These are phyloP conservation scores for Forbesichthys papilliferus DNA, from an alignment of 2,113 vertebrate species.

Conservation along the genomic window DNA sequence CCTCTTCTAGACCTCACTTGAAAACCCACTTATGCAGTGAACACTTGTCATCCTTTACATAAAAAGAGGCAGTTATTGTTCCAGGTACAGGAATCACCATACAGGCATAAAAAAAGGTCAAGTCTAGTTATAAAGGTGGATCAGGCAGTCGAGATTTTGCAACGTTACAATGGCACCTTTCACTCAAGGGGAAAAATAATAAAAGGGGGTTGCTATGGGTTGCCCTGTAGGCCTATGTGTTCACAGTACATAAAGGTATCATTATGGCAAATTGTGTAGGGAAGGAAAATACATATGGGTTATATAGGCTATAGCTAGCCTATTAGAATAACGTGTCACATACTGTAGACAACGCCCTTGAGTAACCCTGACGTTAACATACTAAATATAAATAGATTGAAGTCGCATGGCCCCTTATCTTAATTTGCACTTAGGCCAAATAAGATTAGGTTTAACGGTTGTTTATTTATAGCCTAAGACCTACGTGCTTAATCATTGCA, in stretches of 20 bases:
- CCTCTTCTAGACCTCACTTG: too few relatives aligned
- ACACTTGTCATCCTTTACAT: too few relatives aligned
- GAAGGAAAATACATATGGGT: constrained; percentile 14
- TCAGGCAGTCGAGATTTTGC: constrained; percentile 31
- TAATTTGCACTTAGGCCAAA: constrained; percentile 47
- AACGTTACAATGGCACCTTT: constrained; percentile 59
- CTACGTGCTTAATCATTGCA: background rate
- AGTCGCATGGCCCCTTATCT: constrained; percentile 31
- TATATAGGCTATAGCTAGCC: background rate
- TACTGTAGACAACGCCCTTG: constrained; percentile 29
- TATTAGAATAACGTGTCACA: constrained; percentile 4
- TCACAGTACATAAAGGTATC: constrained; percentile 44
- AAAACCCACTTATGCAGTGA: too few relatives aligned
- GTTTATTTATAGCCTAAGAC: constrained; percentile 37
- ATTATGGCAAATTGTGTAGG: constrained; percentile 39
- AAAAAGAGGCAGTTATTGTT: too few relatives aligned
- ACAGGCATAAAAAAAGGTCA: background rate
- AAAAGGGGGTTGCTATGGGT: constrained; percentile 8
- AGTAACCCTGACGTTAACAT: constrained; percentile 35
- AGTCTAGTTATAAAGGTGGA: background rate
- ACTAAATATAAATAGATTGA: constrained; percentile 61
- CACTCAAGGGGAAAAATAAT: constrained; percentile 18
- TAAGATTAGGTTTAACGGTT: constrained; percentile 47
- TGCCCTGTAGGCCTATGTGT: constrained; percentile 13
- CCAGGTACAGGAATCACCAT: too few relatives aligned